phyloP scores from a whole-genome alignment of 1,140 invertebrate genomes.

The Armadillidium nasatum region DNA sequence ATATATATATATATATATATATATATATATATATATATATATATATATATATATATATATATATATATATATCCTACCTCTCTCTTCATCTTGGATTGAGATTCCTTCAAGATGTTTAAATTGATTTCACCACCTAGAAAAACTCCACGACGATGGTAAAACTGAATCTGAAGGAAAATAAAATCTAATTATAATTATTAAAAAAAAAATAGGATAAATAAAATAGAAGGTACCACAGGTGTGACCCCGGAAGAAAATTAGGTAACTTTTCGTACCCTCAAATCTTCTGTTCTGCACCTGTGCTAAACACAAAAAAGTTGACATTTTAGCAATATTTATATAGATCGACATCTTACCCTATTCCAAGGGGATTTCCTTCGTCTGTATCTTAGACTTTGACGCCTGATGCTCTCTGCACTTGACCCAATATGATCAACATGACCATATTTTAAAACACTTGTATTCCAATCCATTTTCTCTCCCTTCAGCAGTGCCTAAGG shows the following conservation, averaged over 20 bases:
- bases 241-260: background rate
- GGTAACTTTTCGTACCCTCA: background rate
- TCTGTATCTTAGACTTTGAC: conserved; percentile 43
- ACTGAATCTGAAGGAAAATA: conserved; percentile 34
- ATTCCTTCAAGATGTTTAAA: conserved; percentile 17
- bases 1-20: too few relatives aligned
- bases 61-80: too few relatives aligned
- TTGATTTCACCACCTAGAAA: conserved; percentile 40
- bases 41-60: too few relatives aligned
- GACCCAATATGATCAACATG: conserved; percentile 69
- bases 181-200: background rate
- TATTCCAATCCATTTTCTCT: conserved; percentile 75
- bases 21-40: too few relatives aligned
- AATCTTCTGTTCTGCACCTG: conserved; percentile 13
- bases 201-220: background rate
- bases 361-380: conserved; percentile 25
- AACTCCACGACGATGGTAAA: conserved; percentile 40
- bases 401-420: conserved; percentile 57
- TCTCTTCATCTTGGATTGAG: conserved; percentile 5
- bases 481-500: conserved; percentile 27
- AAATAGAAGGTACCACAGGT: background rate
- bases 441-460: conserved; percentile 65
- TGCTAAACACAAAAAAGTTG: background rate
- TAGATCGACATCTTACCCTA: conserved; percentile 12
- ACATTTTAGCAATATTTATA: background rate